These are phyloP conservation scores for Argyrosomus japonicus DNA, from an alignment of 2,113 vertebrate species.

Conservation along the genomic window DNA sequence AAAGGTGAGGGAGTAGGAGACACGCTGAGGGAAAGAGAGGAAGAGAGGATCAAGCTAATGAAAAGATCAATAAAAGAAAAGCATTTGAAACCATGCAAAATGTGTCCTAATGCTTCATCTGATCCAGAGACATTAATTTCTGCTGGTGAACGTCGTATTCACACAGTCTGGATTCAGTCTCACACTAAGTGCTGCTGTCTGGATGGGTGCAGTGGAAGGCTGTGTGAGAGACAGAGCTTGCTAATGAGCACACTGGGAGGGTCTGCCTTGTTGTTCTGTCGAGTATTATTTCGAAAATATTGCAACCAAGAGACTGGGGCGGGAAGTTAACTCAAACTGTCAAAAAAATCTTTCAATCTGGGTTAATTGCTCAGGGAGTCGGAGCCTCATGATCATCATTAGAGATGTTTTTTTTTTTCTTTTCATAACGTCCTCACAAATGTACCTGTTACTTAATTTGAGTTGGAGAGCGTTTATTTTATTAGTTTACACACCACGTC, in stretches of 20 bases:
- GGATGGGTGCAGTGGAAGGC: conserved; percentile 42
- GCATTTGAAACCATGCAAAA: not conserved
- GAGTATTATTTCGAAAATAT: conserved; percentile 66
- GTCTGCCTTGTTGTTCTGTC: conserved; percentile 67
- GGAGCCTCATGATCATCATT: conserved; percentile 63
- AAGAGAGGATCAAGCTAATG: not conserved
- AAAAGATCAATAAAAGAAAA: conserved; percentile 29
- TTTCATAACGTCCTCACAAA: conserved; percentile 1
- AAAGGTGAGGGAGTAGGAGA: not conserved
- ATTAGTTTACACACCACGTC: not conserved
- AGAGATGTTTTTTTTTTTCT: conserved; percentile 20
- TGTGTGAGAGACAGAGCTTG: conserved; percentile 46
- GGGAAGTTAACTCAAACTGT: conserved; percentile 67
- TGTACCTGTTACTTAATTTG: conserved; percentile 41
- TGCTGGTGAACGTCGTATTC: not conserved
- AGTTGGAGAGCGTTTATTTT: not conserved
- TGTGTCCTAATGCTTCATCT: conserved; percentile 3
- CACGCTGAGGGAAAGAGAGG: not conserved
- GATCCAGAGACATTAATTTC: conserved; percentile 5
- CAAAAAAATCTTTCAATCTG: conserved; percentile 71
- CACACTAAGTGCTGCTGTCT: conserved; percentile 45
- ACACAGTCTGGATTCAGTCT: conserved; percentile 10
- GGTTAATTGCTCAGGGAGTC: conserved; percentile 79
- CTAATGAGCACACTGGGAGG: conserved; percentile 77
- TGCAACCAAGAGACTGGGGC: conserved; percentile 59